Evolutionary conservation across 92 coral and sea anemone species (phyloP), one percentile per base, ranked within the genome.

Genomic region (Epizoanthus rinbou): DNA sequence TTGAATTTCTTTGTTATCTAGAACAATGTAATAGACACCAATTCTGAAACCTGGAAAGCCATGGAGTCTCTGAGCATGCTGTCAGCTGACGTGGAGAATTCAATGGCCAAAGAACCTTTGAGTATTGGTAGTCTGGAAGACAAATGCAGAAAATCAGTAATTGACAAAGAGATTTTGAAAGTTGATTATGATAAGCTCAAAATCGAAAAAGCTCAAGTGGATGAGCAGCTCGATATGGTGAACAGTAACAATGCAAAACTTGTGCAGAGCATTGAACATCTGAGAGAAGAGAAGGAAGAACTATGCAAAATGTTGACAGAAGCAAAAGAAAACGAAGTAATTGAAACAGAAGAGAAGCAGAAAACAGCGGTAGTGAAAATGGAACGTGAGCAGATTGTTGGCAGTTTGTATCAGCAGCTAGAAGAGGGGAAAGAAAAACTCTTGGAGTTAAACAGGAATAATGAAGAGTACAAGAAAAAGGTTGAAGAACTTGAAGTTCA

Each of bases 111-210:
- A 60, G 71, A 78, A 22, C 82, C 82, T 22, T 5, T 78, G 21
- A 78, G 82, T 59, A 62, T 78, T 19, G 21, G 71, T 3, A 78
- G 58, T 59, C 21, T 78, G 60, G 66, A 78, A 41, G 82, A 63
- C 71, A 65, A 78, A 41, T 78, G 71, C 82, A 78, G 71, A 41
- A 78, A 78, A 41, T 78, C 82, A 78, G 82, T 69, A 54, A 39
- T 78, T 5, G 82, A 78, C 68, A 78, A 78, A 62, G 82, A 78
- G 59, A 78, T 78, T 37, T 62, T 78, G 60, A 78, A 78, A 62
- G 82, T 78, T 59, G 82, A 78, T 60, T 78, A 33, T 78, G 82
- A 78, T 15, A 78, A 78, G 60, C 82, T 78, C 24, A 62, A 60
- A 62, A 78, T 78, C 21, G 82, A 78, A 78, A 78, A 78, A 39